Base-by-base conservation (phyloP, 2,888 invertebrate species). In the Holacanthella duospinosa region DNA sequence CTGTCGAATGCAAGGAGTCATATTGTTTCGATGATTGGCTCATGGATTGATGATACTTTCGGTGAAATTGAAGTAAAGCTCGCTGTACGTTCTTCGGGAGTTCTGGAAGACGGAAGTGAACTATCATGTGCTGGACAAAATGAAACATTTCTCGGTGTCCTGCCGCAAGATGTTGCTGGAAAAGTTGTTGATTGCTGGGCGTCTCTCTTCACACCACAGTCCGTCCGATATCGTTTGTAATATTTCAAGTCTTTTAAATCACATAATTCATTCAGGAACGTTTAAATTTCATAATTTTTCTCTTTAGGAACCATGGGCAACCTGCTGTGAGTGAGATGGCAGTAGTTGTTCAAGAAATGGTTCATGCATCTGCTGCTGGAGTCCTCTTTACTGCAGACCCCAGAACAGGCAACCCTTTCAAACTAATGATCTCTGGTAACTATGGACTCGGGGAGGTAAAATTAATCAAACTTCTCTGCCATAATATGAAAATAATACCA, bases 91-190 rank as follows among this genome's bases (percentile, higher is more conserved):
- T 87, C 88, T 1, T 80, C 80, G 75, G 89, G 86, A 19, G 82
- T 87, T 54, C 86, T 86, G 2, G 92, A 92, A 78, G 91, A 92
- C 76, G 84, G 86, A 6, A 84, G 85, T 64, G 87, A 87, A 58
- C 78, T 87, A 16, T 90, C 89, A 0, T 86, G 88, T 2, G 91
- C 91, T 0, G 91, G 91, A 0, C 91, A 92, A 78, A 88, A 91
- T 78, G 85, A 86, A 65, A 89, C 89, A 0, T 82, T 85, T 66
- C 79, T 92, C 2, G 88, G 89, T 0, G 83, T 88, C 60, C 64
- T 68, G 12, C 63, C 68, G 55, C 77, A 77, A 0, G 80, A 83
- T 62, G 78, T 87, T 12, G 65, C 84, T 16, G 74, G 78, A 29
- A 85, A 84, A 4, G 79, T 91, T 1, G 78, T 82, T 56, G 80